phyloP scores from a whole-genome alignment of 2,797 vertebrate genomes.

The Sebastolobus alascanus region DNA sequence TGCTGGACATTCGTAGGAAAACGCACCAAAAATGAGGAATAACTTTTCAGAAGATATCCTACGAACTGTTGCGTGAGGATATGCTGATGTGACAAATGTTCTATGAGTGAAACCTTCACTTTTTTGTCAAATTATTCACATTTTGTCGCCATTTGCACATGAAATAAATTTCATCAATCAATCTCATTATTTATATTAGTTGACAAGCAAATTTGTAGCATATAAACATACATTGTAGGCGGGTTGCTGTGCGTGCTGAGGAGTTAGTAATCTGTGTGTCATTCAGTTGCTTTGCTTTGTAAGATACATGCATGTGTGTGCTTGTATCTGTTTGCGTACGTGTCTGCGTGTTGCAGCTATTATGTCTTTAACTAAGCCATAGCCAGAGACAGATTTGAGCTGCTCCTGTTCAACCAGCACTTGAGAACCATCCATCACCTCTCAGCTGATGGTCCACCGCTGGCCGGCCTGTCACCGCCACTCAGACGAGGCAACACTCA shows the following conservation, averaged over 20 bases:
- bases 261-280: not conserved
- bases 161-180: not conserved
- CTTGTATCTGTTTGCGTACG: conserved; percentile 11
- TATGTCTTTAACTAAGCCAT: conserved; percentile 15
- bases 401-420: conserved; percentile 47
- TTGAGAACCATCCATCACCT: conserved; percentile 72
- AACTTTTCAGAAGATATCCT: too few relatives aligned
- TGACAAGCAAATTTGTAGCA: not conserved
- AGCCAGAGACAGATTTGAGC: conserved; percentile 54
- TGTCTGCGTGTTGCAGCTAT: not conserved
- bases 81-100: not conserved
- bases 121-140: not conserved
- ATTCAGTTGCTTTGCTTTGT: not conserved
- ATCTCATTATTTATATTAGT: not conserved
- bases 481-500: conserved; percentile 58
- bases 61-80: not conserved
- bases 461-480: conserved; percentile 64
- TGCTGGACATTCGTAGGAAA: too few relatives aligned
- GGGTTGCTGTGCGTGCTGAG: too few relatives aligned
- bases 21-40: too few relatives aligned
- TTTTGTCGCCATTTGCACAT: not conserved
- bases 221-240: not conserved
- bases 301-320: not conserved
- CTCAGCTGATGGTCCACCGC: conserved; percentile 61
- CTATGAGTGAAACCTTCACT: not conserved